Evolutionary conservation across 1,140 invertebrate species (phyloP), one percentile per base, ranked within the genome.

Genomic region (Scaptomyza montana): DNA sequence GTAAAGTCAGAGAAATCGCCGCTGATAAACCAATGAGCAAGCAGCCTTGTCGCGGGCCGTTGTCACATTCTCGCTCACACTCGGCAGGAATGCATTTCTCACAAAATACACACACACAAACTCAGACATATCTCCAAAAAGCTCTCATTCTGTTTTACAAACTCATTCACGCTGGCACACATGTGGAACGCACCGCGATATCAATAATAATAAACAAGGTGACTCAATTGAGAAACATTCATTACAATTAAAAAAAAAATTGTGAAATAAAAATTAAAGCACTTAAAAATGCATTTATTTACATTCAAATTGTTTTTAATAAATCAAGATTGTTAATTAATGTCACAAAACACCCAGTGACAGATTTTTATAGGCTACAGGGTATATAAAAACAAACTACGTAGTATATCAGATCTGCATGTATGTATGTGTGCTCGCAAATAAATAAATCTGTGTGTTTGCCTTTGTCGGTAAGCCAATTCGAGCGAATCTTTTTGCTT

Each of bases 401-500:
- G 16, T 16, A 16, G 16, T 16, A 16, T 16, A 16, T 16, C 0
- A 1, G 16, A 16, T 16, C 16, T 16, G 16, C 16, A 16, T 16
- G 16, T 53, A 1, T 56, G 45, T 57, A 28, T 39, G 33, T 51
- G 50, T 49, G 4, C n/a, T n/a, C 9, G 49, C 21, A 62, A 39
- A 16, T 55, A 78, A 82, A 86, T 76, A 86, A 81, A 87, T 86
- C 61, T 71, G 76, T 81, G 49, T 64, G 79, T 51, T 59, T 65
- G 21, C 67, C 59, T 54, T 75, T 43, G 56, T 62, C 57, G 51
- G 57, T 54, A 74, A 80, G 55, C 66, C 81, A 86, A 84, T 80
- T 85, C 74, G 86, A 80, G 81, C 80, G 69, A 86, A 86, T 81
- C 82, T 78, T 55, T 25, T 67, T 54, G 61, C 76, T 84, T 84